Percentiles rank a stretch among this genome's conserved stretches.
Evolutionary conservation across 2,113 vertebrate genomes (phyloP).

Genomic region (Eptesicus fuscus): DNA sequence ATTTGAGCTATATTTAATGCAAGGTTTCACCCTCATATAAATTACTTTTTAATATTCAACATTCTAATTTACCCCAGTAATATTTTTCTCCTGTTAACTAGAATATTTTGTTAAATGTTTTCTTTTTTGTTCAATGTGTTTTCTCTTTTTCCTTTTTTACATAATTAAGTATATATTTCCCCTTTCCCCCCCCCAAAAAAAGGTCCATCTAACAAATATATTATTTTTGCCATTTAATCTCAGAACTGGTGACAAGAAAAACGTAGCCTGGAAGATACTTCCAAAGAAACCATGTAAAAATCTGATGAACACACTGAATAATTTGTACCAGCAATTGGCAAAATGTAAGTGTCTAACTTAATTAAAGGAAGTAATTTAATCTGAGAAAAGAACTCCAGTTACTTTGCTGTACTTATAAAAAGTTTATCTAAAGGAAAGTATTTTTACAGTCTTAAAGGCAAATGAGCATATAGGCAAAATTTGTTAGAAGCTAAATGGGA

Average conservation of each 20-base stretch:
- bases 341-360: conserved; percentile 88
- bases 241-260: conserved; percentile 95
- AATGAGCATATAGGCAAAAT: conserved; percentile 31
- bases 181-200: neutral
- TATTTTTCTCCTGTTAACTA: conserved; percentile 32
- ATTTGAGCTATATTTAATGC: conserved; percentile 27
- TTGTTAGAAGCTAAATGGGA: neutral
- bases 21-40: neutral
- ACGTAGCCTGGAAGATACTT: conserved; percentile 94
- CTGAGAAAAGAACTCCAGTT: neutral
- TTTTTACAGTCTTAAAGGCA: conserved; percentile 14
- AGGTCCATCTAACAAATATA: conserved; percentile 14
- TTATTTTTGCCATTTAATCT: conserved; percentile 75
- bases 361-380: conserved; percentile 28
- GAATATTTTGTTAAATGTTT: conserved; percentile 18
- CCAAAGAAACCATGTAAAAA: conserved; percentile 98
- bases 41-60: conserved; percentile 31
- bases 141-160: conserved; percentile 23
- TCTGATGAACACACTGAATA: conserved; percentile 93
- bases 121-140: neutral
- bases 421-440: conserved; percentile 8
- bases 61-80: neutral
- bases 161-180: neutral
- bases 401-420: conserved; percentile 11
- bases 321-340: conserved; percentile 92